These are phyloP conservation scores for Armadillidium nasatum DNA, from an alignment of 1,140 invertebrate species.

Conservation along the genomic window DNA sequence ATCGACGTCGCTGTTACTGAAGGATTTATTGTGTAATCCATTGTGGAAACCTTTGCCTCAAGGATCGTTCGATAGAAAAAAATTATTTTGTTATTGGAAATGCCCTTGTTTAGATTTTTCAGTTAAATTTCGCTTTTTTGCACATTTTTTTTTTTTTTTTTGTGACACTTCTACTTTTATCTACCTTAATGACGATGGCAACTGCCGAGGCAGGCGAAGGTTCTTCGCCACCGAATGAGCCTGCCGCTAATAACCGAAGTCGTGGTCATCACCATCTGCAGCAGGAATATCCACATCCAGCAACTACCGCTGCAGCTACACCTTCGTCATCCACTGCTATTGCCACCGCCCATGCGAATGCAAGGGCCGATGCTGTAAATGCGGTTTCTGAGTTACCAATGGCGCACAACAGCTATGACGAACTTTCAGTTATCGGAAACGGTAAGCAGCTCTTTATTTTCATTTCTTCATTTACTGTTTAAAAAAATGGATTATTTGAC, in stretches of 20 bases:
- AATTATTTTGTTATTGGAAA: no score
- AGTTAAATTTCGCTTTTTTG: not conserved
- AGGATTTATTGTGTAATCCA: no score
- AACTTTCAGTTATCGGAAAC: not conserved
- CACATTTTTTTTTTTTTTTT: not conserved
- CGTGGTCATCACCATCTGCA: not conserved
- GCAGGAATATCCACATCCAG: not conserved
- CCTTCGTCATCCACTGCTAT: not conserved
- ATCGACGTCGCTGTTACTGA: not conserved
- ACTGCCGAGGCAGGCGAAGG: not conserved
- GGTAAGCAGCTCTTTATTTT: not conserved
- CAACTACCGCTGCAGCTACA: not conserved
- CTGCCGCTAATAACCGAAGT: not conserved
- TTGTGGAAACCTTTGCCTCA: no score
- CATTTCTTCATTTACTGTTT: no score
- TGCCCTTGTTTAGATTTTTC: not conserved
- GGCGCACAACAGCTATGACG: slow-evolving; percentile 1
- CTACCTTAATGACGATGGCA: not conserved
- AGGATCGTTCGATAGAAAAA: no score
- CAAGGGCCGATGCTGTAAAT: not conserved
- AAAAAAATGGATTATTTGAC: no score
- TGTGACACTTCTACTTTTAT: not conserved
- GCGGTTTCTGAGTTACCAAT: not conserved
- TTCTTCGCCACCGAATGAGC: not conserved
- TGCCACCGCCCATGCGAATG: not conserved